These are phyloP conservation scores for Venustaconcha ellipsiformis DNA, from an alignment of 1,140 invertebrate genomes.

Conservation along the genomic window DNA sequence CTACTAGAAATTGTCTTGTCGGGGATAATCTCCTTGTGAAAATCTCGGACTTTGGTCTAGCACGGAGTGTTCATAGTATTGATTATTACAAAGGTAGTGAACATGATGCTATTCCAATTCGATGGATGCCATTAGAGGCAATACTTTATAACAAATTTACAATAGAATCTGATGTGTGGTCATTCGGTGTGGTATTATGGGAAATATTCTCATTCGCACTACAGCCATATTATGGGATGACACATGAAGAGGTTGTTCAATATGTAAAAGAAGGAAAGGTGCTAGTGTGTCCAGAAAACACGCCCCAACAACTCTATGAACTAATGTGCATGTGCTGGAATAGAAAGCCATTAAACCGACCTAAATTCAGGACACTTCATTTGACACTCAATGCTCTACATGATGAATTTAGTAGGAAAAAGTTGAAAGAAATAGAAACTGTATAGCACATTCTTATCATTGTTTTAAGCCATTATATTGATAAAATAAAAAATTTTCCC, in stretches of 20 bases:
- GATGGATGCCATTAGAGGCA: conserved; percentile 96
- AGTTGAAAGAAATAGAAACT: conserved; percentile 24
- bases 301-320: conserved; percentile 89
- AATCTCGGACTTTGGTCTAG: conserved; percentile 99
- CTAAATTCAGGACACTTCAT: conserved; percentile 76
- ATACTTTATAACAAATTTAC: conserved; percentile 97
- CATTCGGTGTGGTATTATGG: conserved; percentile 96
- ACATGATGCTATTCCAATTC: conserved; percentile 72
- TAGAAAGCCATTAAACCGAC: conserved; percentile 83
- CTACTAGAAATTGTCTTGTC: conserved; percentile 94
- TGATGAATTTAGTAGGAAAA: conserved; percentile 44
- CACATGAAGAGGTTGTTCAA: conserved; percentile 92
- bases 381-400: conserved; percentile 48
- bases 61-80: conserved; percentile 86
- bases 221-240: conserved; percentile 94
- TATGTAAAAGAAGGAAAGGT: conserved; percentile 94
- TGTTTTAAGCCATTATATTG: too few relatives aligned
- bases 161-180: conserved; percentile 98
- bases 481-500: too few relatives aligned
- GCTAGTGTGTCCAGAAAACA: conserved; percentile 93
- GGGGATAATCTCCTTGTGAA: conserved; percentile 86
- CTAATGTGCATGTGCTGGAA: conserved; percentile 96
- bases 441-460: too few relatives aligned
- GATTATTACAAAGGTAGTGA: conserved; percentile 79
- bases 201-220: conserved; percentile 97